A percentile compares a stretch with the other conserved stretches of the same genome.
Conservation (phyloP, 2,797 vertebrate genomes). For the Lagodon rhomboides region DNA sequence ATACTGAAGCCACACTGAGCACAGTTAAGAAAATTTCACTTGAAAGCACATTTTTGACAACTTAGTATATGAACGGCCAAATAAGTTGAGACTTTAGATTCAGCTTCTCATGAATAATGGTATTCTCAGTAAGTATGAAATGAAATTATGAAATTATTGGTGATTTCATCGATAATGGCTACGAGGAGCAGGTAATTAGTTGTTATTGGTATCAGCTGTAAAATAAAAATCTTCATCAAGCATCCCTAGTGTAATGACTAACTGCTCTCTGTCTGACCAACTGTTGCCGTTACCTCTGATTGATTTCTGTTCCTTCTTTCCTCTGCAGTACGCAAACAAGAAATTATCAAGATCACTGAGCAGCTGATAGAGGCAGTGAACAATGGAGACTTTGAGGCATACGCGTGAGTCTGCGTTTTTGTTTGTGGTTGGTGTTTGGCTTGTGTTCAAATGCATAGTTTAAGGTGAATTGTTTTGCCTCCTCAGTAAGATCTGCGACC, state of each 20-base stretch:
- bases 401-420: conserved; percentile 88
- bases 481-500: conserved; percentile 94
- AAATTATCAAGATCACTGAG: conserved; percentile 96
- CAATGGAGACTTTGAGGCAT: conserved; percentile 98
- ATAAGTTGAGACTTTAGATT: not conserved
- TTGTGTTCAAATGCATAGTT: not conserved
- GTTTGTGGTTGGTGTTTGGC: not conserved
- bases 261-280: not conserved
- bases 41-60: not conserved
- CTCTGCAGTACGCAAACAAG: conserved; percentile 85
- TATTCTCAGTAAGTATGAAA: not conserved
- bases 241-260: not conserved
- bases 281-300: not conserved
- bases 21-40: not conserved
- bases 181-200: too few relatives aligned
- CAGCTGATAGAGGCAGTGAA: conserved; percentile 98
- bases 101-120: not conserved
- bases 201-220: too few relatives aligned
- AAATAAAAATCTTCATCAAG: too few relatives aligned
- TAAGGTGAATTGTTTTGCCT: not conserved
- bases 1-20: not conserved
- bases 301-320: not conserved
- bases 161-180: too few relatives aligned
- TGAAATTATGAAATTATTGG: too few relatives aligned
- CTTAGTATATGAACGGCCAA: not conserved